Percentiles rank a stretch among this genome's conserved stretches.
These are phyloP conservation scores for Cromileptes altivelis DNA, from an alignment of 2,113 vertebrate species.

Conservation along the genomic window DNA sequence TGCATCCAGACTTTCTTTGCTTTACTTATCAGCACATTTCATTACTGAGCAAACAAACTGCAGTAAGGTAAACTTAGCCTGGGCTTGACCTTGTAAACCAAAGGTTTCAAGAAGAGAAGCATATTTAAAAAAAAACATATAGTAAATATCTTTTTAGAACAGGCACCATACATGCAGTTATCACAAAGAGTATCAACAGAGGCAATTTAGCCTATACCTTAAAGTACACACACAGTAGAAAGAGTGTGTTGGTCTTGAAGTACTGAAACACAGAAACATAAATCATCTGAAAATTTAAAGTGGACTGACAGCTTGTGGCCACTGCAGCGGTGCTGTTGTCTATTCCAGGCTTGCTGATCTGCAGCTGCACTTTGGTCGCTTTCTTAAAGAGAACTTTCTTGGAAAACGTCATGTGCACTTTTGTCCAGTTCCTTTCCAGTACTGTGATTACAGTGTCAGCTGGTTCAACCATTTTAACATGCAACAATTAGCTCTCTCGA, in stretches of 20 bases:
- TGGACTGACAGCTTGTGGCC: slow-evolving; percentile 30
- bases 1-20: neutral
- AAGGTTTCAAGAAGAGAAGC: neutral
- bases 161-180: neutral
- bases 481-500: slow-evolving; percentile 18
- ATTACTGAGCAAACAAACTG: neutral
- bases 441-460: slow-evolving; percentile 31
- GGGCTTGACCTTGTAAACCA: neutral
- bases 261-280: neutral
- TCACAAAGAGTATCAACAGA: neutral
- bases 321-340: neutral
- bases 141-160: neutral
- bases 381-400: slow-evolving; percentile 18
- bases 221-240: neutral
- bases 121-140: neutral
- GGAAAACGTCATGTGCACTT: slow-evolving; percentile 37
- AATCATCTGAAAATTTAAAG: slow-evolving; percentile 20
- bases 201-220: neutral
- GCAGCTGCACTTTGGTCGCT: neutral
- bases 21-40: slow-evolving; percentile 14
- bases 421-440: slow-evolving; percentile 9
- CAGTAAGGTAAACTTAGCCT: neutral
- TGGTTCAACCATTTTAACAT: slow-evolving; percentile 21
- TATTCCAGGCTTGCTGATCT: slow-evolving; percentile 20
- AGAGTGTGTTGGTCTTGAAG: neutral